Percentiles rank a stretch among this genome's conserved stretches.
These are phyloP conservation scores for Danaus melanippus DNA, from an alignment of 1,140 invertebrate species.

Conservation along the genomic window DNA sequence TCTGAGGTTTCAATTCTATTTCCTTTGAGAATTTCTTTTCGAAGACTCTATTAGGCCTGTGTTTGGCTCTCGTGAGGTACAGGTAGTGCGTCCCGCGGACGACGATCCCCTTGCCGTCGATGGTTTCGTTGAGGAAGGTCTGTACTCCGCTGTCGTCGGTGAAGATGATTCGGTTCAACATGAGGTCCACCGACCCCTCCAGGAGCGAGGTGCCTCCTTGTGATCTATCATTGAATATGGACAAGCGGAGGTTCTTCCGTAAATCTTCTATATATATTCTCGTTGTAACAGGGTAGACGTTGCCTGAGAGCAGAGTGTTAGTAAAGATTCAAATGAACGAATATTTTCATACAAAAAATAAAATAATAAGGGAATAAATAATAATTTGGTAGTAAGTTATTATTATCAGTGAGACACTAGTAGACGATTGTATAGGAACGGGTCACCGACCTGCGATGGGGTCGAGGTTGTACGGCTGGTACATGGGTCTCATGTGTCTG, in stretches of 20 bases:
- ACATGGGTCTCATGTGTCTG: constrained; percentile 82
- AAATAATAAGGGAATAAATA: no score
- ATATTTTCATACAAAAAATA: no score
- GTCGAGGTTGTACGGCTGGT: constrained; percentile 76
- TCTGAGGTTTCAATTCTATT: constrained; percentile 28
- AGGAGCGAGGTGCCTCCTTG: constrained; percentile 87
- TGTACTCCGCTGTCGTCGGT: constrained; percentile 90
- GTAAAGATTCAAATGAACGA: neutral
- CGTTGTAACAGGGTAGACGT: constrained; percentile 95
- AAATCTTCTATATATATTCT: constrained; percentile 82
- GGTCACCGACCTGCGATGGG: constrained; percentile 26
- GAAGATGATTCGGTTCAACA: constrained; percentile 89
- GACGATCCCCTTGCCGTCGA: constrained; percentile 82
- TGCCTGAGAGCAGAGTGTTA: constrained; percentile 63
- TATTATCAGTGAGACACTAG: no score
- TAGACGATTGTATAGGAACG: no score
- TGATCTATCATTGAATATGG: constrained; percentile 86
- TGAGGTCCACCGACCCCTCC: constrained; percentile 83
- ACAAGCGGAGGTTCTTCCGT: constrained; percentile 68
- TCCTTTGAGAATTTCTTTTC: constrained; percentile 52
- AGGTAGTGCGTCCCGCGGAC: constrained; percentile 81
- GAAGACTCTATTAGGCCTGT: constrained; percentile 38
- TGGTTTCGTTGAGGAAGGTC: constrained; percentile 91
- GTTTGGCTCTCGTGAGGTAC: constrained; percentile 37
- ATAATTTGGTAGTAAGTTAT: no score